A percentile compares a stretch with the other conserved stretches of the same genome.
These are phyloP conservation scores for Semicossyphus pulcher DNA, from an alignment of 2,113 vertebrate species.

Conservation along the genomic window DNA sequence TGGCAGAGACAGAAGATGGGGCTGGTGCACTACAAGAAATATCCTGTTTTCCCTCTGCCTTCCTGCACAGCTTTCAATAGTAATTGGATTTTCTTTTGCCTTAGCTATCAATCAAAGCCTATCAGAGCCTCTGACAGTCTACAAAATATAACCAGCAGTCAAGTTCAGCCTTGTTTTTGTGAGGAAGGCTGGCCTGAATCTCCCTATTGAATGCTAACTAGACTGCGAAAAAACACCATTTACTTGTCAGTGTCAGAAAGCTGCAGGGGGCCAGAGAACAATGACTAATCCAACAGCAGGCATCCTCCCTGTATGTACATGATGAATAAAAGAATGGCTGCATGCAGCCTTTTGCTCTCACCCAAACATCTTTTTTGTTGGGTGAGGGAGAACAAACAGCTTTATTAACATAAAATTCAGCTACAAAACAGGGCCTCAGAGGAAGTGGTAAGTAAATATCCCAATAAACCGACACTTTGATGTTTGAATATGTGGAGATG, in stretches of 20 bases:
- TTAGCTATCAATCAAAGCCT: conserved; percentile 32
- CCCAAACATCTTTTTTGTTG: conserved; percentile 22
- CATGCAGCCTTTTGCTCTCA: conserved; percentile 12
- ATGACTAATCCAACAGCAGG: conserved; percentile 35
- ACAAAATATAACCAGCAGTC: conserved; percentile 14
- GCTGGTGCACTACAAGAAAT: conserved; percentile 54
- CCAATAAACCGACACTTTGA: conserved; percentile 31
- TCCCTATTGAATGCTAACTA: conserved; percentile 25
- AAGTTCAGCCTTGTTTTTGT: conserved; percentile 8
- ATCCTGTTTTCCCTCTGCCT: not conserved
- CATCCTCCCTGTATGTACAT: conserved; percentile 17
- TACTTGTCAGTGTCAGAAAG: conserved; percentile 35
- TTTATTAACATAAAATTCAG: conserved; percentile 39
- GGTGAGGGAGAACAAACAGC: conserved; percentile 28
- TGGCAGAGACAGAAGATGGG: conserved; percentile 65
- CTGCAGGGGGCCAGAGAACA: conserved; percentile 29
- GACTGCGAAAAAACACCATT: conserved; percentile 21
- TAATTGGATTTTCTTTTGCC: conserved; percentile 4
- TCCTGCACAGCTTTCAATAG: not conserved
- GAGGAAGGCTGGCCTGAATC: conserved; percentile 5
- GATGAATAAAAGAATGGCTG: conserved; percentile 63
- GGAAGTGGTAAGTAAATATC: conserved; percentile 17
- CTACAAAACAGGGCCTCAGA: not conserved
- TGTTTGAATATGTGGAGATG: not conserved
- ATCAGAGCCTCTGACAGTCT: conserved; percentile 18